These are phyloP conservation scores for Harpalus rubripes DNA, from an alignment of 2,888 invertebrate species.

Conservation along the genomic window DNA sequence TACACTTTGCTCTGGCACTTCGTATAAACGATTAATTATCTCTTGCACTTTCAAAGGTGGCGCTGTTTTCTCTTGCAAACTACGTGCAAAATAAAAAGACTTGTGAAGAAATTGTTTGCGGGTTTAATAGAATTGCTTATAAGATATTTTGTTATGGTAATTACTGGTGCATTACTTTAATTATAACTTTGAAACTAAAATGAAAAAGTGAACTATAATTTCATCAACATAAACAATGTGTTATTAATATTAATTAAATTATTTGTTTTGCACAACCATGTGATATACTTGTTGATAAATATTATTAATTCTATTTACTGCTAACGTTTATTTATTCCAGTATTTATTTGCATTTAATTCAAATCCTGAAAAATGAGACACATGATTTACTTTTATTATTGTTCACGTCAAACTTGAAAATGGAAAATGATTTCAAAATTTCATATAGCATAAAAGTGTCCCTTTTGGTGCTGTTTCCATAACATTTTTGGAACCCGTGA, in stretches of 20 bases:
- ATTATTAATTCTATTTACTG: no score
- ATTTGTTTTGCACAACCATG: neutral
- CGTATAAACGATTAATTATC: slow-evolving; percentile 41
- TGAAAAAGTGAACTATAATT: neutral
- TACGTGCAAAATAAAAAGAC: neutral
- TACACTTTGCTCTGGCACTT: slow-evolving; percentile 33
- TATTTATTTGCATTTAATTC: no score
- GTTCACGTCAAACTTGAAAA: no score
- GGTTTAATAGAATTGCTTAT: neutral
- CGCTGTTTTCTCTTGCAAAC: slow-evolving; percentile 1
- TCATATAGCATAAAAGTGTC: no score
- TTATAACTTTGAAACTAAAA: slow-evolving; percentile 11
- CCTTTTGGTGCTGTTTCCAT: no score
- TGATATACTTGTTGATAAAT: no score
- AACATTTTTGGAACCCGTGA: no score
- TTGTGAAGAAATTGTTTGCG: neutral
- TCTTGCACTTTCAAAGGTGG: slow-evolving; percentile 22
- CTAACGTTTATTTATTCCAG: no score
- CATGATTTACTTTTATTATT: no score
- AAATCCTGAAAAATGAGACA: no score
- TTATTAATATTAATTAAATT: slow-evolving; percentile 1
- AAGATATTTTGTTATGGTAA: slow-evolving; percentile 13
- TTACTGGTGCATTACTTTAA: slow-evolving; percentile 19
- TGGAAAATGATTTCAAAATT: no score
- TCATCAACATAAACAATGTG: neutral